Evolutionary conservation across 2,113 vertebrate genomes (phyloP).

Genomic region (Saguinus midas): DNA sequence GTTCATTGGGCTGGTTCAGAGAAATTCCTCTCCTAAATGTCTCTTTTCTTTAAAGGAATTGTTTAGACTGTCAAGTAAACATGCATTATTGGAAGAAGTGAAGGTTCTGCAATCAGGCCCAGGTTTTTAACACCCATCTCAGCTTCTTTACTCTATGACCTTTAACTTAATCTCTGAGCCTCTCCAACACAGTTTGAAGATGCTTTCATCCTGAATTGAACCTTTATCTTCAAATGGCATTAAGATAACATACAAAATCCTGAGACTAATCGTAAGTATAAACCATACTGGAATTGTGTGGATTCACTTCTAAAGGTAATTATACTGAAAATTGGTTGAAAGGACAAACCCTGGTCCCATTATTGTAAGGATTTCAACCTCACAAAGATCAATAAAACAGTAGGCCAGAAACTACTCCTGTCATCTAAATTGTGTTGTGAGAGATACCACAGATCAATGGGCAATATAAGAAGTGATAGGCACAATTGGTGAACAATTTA

Average conservation of each 20-base stretch:
- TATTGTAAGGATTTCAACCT: neutral
- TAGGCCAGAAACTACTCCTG: neutral
- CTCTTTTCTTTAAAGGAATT: neutral
- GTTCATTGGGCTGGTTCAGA: neutral
- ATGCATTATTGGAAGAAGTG: neutral
- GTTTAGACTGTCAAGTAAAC: neutral
- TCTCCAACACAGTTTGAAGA: neutral
- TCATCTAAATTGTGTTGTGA: neutral
- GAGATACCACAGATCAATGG: neutral
- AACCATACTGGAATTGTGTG: neutral
- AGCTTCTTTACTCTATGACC: neutral
- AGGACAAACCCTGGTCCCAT: neutral
- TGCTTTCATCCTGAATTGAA: neutral
- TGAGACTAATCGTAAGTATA: neutral
- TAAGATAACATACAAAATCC: neutral
- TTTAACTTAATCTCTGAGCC: neutral
- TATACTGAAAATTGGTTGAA: neutral
- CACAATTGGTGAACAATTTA: neutral
- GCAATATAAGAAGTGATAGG: neutral
- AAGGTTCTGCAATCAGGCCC: neutral
- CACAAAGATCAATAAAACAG: neutral
- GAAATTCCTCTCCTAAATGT: neutral
- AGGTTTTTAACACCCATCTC: neutral
- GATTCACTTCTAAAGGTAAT: neutral
- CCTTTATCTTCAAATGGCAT: neutral